These are phyloP conservation scores for Plutella xylostella DNA, from an alignment of 2,888 invertebrate species.

Conservation along the genomic window DNA sequence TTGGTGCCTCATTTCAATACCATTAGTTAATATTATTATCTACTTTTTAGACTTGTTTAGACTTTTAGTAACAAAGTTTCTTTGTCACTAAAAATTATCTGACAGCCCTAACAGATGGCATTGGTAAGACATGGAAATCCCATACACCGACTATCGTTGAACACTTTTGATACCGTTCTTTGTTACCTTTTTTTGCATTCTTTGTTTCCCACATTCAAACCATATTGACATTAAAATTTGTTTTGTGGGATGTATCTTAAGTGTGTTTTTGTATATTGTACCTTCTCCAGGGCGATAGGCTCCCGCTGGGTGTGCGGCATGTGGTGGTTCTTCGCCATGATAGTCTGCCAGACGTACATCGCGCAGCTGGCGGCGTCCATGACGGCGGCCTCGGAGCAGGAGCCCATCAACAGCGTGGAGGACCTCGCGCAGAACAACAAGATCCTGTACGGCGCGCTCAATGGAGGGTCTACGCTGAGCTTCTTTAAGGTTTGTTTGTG, in stretches of 20 bases:
- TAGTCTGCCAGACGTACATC: slow-evolving; percentile 93
- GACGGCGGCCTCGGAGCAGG: slow-evolving; percentile 86
- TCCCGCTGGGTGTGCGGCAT: slow-evolving; percentile 89
- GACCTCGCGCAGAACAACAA: slow-evolving; percentile 91
- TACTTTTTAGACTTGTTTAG: too few species aligned
- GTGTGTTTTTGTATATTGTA: neutral
- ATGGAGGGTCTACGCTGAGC: slow-evolving; percentile 86
- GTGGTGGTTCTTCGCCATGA: slow-evolving; percentile 96
- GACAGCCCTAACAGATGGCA: too few species aligned
- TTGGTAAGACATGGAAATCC: too few species aligned
- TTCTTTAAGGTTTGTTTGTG: slow-evolving; percentile 79
- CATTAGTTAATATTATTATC: too few species aligned
- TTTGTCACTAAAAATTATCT: too few species aligned
- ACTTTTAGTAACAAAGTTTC: too few species aligned
- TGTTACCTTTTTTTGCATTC: too few species aligned
- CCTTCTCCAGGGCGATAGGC: slow-evolving; percentile 79
- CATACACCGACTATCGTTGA: too few species aligned
- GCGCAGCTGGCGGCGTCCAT: slow-evolving; percentile 94
- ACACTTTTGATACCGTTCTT: too few species aligned
- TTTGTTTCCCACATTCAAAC: too few species aligned
- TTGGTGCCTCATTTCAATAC: neutral
- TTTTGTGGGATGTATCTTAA: neutral
- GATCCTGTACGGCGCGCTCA: slow-evolving; percentile 90
- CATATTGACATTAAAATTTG: neutral
- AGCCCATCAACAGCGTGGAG: slow-evolving; percentile 89